Conservation (phyloP, 2,888 invertebrate genomes). For the Phasia obesa region DNA sequence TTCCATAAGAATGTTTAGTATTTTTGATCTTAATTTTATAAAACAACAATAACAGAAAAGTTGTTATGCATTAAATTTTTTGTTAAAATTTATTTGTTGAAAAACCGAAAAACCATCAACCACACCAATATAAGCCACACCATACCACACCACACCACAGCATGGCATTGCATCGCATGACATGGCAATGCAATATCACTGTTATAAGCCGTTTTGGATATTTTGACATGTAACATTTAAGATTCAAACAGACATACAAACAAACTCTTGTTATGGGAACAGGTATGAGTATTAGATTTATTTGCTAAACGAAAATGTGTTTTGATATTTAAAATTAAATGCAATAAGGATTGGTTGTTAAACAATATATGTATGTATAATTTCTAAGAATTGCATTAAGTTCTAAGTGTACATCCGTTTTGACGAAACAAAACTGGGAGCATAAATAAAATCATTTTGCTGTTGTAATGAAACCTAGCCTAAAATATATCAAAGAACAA, state of each 20-base stretch:
- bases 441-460: too few species aligned
- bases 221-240: conserved; percentile 65
- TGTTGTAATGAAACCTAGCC: too few species aligned
- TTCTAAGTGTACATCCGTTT: neutral
- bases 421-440: too few species aligned
- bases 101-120: conserved; percentile 30
- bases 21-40: conserved; percentile 62
- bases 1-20: conserved; percentile 57
- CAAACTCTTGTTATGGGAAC: conserved; percentile 15
- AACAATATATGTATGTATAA: neutral
- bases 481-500: too few species aligned
- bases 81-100: conserved; percentile 15
- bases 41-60: conserved; percentile 41
- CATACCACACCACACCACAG: neutral
- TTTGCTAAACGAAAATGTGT: conserved; percentile 27
- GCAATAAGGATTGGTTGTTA: neutral
- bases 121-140: conserved; percentile 10
- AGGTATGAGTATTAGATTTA: conserved; percentile 53
- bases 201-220: conserved; percentile 44
- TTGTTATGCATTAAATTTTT: conserved; percentile 30
- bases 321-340: conserved; percentile 41
- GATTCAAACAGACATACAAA: conserved; percentile 20
- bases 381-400: neutral
- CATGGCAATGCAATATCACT: conserved; percentile 5
- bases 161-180: too few species aligned